Evolutionary conservation across 2,797 vertebrate species (phyloP), one percentile per base, ranked within the genome.

Genomic region (Anabas testudineus): DNA sequence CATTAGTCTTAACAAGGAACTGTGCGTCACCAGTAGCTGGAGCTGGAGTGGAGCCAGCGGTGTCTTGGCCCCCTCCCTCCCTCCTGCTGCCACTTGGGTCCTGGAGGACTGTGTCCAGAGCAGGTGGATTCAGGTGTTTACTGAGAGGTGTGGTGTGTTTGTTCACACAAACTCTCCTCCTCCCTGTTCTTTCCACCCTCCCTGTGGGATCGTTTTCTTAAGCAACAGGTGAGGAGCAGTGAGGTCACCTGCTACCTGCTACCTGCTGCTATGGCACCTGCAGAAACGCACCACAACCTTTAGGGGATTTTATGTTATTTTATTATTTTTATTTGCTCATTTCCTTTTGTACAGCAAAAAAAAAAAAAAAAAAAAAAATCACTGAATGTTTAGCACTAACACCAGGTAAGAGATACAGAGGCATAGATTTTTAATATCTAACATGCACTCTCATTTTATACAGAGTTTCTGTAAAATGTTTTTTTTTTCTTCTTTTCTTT

Each of bases 81-180:
- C n/a, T 78, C 71, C 69, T 86, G 85, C 54, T 85, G 84, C 89
- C 88, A 91, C 84, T 76, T 90, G 77, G 80, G 69, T 76, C 84
- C 76, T 78, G 65, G 74, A 80, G 78, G 83, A 80, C 80, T 54
- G 67, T 74, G 84, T 47, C 75, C 43, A 3, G 78, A 75, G 42
- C 56, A 87, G 83, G 70, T 87, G 76, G 56, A 43, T 67, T 78
- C 80, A 90, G 83, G 80, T 89, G 86, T 90, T 80, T 78, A 72
- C 67, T 13, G 48, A 81, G 78, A 88, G 91, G 90, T 86, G 91
- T 82, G 88, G 83, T 78, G 71, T 92, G 88, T 92, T 91, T 92
- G 81, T 90, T 87, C 64, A 7, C 72, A 13, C 71, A 71, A 0
- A 14, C 36, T 37, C 77, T 55, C 67, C 77, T 55, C 67, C 74